Conservation (phyloP, 2,888 invertebrate genomes). For the Drosophila pseudotakahashii region DNA sequence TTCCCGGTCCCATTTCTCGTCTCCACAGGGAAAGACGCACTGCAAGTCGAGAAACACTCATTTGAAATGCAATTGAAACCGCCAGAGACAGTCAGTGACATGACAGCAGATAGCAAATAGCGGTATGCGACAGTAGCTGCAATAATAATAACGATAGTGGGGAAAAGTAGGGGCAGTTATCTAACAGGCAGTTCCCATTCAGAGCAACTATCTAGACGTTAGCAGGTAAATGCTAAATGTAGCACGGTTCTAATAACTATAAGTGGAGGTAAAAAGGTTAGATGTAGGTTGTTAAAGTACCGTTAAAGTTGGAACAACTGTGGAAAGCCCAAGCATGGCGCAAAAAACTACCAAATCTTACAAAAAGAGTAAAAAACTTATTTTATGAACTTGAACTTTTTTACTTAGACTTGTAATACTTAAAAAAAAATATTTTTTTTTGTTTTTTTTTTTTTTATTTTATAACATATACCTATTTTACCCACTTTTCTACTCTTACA, state of each 20-base stretch:
- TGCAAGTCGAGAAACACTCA: conserved; percentile 15
- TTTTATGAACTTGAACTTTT: no score
- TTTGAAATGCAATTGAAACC: conserved; percentile 74
- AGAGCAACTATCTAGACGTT: conserved; percentile 2
- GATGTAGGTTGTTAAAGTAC: background rate
- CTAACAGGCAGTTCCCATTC: conserved; percentile 1
- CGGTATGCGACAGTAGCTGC: conserved; percentile 9
- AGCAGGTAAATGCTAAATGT: conserved; percentile 20
- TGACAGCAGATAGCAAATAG: conserved; percentile 30
- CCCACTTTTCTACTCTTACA: no score
- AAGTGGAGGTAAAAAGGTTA: conserved; percentile 6
- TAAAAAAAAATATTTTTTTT: no score
- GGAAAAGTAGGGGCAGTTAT: background rate
- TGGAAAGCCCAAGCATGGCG: background rate
- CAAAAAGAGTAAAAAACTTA: no score
- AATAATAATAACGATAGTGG: conserved; percentile 25
- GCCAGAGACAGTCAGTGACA: conserved; percentile 26
- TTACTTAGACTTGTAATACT: no score
- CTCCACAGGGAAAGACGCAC: conserved; percentile 9
- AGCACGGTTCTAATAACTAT: conserved; percentile 7
- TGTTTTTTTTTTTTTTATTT: no score
- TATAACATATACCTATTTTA: no score
- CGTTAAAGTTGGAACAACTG: background rate
- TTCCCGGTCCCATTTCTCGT: conserved; percentile 9
- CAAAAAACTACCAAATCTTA: background rate